Evolutionary conservation across 2,113 vertebrate species (phyloP).

Genomic region (Corythaeola cristata): DNA sequence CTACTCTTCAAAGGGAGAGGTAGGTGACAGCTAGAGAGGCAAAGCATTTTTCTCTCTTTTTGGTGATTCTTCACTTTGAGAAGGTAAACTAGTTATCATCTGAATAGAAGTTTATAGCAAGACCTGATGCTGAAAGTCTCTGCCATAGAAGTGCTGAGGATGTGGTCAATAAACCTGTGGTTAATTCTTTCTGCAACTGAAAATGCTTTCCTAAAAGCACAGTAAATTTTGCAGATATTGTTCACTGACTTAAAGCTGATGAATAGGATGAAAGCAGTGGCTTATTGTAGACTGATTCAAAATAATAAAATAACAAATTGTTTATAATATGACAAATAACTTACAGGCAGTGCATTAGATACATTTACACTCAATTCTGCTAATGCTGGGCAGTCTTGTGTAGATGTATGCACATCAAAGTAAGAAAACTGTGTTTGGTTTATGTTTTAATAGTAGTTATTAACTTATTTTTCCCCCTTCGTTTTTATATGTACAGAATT

Average conservation of each 20-base stretch:
- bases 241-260: not conserved
- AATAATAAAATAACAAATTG: not conserved
- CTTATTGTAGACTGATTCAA: not conserved
- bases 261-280: not conserved
- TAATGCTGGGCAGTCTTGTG: not conserved
- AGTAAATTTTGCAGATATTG: not conserved
- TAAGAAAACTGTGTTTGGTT: not conserved
- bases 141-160: not conserved
- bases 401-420: not conserved
- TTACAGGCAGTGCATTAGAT: not conserved
- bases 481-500: conserved; percentile 45
- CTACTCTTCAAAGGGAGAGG: conserved; percentile 73
- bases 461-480: not conserved
- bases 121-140: not conserved
- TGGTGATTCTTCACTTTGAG: not conserved
- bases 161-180: not conserved
- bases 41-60: not conserved
- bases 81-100: not conserved
- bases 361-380: not conserved
- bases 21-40: conserved; percentile 14
- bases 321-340: not conserved
- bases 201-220: not conserved
- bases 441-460: not conserved
- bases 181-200: not conserved
- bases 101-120: not conserved